Evolutionary conservation across 1,140 invertebrate genomes (phyloP).

Genomic region (Drosophila kikkawai): DNA sequence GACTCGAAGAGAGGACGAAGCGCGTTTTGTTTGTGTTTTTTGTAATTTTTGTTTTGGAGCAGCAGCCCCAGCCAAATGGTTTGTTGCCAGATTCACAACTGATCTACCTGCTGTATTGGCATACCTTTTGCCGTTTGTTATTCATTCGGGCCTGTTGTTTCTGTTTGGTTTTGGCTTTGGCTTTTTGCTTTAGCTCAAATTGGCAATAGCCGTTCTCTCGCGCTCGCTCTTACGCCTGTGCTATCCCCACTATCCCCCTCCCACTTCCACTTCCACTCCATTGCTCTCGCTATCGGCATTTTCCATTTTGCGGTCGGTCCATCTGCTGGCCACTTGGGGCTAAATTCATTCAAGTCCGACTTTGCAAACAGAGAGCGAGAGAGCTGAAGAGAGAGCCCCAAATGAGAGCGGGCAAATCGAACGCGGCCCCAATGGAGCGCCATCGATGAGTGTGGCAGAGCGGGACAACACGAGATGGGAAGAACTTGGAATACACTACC

Average conservation of each 20-base stretch:
- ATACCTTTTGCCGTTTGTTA: slow-evolving; percentile 55
- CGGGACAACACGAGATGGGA: neutral
- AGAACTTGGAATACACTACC: slow-evolving; percentile 16
- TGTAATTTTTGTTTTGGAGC: slow-evolving; percentile 33
- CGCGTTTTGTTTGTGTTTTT: slow-evolving; percentile 29
- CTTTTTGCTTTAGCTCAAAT: slow-evolving; percentile 55
- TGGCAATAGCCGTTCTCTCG: slow-evolving; percentile 56
- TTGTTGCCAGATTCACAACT: slow-evolving; percentile 83
- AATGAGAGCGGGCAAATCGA: slow-evolving; percentile 26
- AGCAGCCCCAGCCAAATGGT: slow-evolving; percentile 73
- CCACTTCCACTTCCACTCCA: neutral
- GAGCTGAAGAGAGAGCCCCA: slow-evolving; percentile 2
- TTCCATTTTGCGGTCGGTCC: slow-evolving; percentile 65
- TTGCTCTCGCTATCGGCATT: slow-evolving; percentile 34
- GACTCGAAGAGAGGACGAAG: slow-evolving; percentile 28
- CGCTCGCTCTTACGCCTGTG: neutral
- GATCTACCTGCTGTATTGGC: slow-evolving; percentile 76
- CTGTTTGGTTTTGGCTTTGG: slow-evolving; percentile 36
- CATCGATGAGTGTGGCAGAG: slow-evolving; percentile 24
- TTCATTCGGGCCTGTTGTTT: slow-evolving; percentile 37
- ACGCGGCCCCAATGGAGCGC: slow-evolving; percentile 24
- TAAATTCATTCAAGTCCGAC: slow-evolving; percentile 62
- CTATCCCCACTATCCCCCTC: neutral
- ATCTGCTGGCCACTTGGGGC: slow-evolving; percentile 63
- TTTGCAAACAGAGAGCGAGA: slow-evolving; percentile 17